These are phyloP conservation scores for Misgurnus anguillicaudatus DNA, from an alignment of 2,113 vertebrate genomes.

Conservation along the genomic window DNA sequence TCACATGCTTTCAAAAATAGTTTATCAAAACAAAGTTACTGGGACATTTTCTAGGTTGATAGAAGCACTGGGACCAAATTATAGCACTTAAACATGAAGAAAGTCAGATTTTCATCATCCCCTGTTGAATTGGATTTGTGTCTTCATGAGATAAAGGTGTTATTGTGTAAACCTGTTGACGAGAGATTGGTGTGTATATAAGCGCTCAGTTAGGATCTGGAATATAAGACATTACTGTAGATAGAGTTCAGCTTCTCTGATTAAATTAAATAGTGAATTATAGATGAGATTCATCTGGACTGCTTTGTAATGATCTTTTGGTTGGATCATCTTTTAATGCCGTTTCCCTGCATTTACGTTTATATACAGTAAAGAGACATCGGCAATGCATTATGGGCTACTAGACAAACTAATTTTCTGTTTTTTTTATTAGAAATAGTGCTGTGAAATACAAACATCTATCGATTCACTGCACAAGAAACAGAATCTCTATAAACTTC, in stretches of 20 bases:
- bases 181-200: constrained; percentile 42
- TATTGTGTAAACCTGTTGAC: constrained; percentile 42
- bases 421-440: constrained; percentile 3
- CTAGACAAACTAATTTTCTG: constrained; percentile 21
- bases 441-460: constrained; percentile 17
- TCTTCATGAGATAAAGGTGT: background rate
- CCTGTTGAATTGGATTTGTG: too few species aligned
- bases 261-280: constrained; percentile 71
- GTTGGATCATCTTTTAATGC: constrained; percentile 66
- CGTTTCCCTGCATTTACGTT: constrained; percentile 52
- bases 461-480: constrained; percentile 14
- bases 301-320: constrained; percentile 67
- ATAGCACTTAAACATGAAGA: too few species aligned
- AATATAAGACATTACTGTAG: constrained; percentile 52
- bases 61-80: too few species aligned
- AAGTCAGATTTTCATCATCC: too few species aligned
- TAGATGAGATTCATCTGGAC: constrained; percentile 59
- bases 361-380: constrained; percentile 43
- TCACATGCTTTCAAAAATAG: too few species aligned
- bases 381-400: constrained; percentile 15
- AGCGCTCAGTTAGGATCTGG: constrained; percentile 53
- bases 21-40: too few species aligned
- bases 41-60: too few species aligned
- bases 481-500: constrained; percentile 25
- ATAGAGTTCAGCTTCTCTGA: constrained; percentile 57